Evolutionary conservation across 2,113 vertebrate genomes (phyloP), one percentile per base, ranked within the genome.

Genomic region (Daphoenositta chrysoptera): DNA sequence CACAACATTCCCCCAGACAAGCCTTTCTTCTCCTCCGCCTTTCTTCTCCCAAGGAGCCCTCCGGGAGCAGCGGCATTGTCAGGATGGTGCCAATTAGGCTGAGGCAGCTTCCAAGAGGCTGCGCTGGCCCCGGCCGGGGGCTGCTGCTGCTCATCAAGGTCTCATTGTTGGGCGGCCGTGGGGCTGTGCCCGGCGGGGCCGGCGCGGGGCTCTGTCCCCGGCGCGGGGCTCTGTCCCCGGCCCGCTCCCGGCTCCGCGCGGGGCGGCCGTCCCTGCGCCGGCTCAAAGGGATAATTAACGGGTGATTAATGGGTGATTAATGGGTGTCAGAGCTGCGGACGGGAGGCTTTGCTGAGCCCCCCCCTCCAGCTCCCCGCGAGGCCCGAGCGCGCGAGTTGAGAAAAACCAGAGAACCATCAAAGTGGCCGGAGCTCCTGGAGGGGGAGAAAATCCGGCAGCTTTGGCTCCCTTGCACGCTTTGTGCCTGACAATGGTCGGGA

Each of bases 11-110:
- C 78, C 80, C 63, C 20, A 63, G 93, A 89, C 84, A 28, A 90
- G 75, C 47, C 90, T 96, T 95, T 95, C 91, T 96, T 96, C 95
- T 91, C 85, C 91, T 89, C 53, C 3, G 65, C 75, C 75, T 96
- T 97, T 96, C 96, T 95, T 91, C 87, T 93, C 91, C 28, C 82
- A 9, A 54, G 82, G 45, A 90, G 45, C 82, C 93, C 93, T 66
- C 35, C 19, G 93, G 96, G 95, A 96, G 27, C 17, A 37, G 92
- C 92, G 9, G 87, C 87, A 80, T 86, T 87, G 75, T 96, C 93
- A 87, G 77, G 88, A 89, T 83, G 94, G 94, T 94, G 94, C 88
- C 93, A 96, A 94, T 96, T 94, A 97, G 90, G 80, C 89, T 88
- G 93, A 63, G 87, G 24, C 4, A 10, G 58, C 72, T 95, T 93